Percentiles rank a stretch among this genome's conserved stretches.
phyloP scores from a whole-genome alignment of 2,113 vertebrate species.

The Cichladusa arquata region DNA sequence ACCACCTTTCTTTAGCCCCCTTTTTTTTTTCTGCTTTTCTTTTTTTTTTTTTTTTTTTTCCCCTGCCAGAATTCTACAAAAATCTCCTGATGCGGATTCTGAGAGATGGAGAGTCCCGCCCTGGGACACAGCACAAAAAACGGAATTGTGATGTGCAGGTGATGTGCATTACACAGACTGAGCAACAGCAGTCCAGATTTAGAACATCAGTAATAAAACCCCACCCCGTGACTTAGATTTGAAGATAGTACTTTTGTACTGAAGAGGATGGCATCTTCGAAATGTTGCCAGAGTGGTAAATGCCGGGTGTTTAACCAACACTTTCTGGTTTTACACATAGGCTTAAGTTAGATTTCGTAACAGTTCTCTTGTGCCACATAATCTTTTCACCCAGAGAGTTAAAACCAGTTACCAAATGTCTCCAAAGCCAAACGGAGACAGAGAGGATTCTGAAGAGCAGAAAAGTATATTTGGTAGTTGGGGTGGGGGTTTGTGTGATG shows the following conservation, averaged over 20 bases:
- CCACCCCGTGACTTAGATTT: not conserved
- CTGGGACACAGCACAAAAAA: not conserved
- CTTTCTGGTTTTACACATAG: not conserved
- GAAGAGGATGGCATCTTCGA: not conserved
- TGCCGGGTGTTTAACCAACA: not conserved
- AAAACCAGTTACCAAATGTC: not conserved
- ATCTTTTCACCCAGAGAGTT: not conserved
- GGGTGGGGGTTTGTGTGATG: not conserved
- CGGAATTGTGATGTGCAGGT: accelerated
- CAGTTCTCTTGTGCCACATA: not conserved
- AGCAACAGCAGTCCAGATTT: not conserved
- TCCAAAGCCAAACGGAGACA: not conserved
- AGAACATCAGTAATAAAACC: not conserved
- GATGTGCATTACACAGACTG: accelerated
- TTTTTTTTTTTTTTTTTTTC: too few species aligned
- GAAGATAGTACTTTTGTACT: not conserved
- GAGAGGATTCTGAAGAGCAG: not conserved
- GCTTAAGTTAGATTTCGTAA: not conserved
- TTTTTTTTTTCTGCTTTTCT: accelerated
- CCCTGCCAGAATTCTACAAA: not conserved
- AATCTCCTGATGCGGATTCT: accelerated
- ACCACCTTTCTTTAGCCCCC: accelerated
- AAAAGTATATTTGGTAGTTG: not conserved
- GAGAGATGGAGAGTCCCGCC: not conserved
- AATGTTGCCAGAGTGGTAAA: not conserved